Conservation (phyloP, 37 sponge, comb jelly and placozoan genomes). For the Theonella swinhoei region DNA sequence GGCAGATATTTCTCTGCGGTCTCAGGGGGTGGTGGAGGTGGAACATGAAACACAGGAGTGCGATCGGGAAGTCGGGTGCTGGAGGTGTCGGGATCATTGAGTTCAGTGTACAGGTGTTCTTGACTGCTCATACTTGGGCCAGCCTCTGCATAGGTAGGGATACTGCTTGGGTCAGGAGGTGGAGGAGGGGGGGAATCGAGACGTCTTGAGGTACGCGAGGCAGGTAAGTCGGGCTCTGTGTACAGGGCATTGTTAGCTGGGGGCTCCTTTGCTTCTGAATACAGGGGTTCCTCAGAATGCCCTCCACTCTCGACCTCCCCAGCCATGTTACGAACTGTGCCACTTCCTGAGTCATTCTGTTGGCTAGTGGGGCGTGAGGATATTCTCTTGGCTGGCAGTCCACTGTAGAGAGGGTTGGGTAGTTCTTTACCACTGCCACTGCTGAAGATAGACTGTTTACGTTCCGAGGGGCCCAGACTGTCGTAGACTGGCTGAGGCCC, state of each 20-base stretch:
- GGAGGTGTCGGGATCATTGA: not conserved
- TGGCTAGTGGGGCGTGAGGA: not conserved
- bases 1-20: not conserved
- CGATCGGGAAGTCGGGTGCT: not conserved
- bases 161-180: not conserved
- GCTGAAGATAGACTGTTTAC: not conserved
- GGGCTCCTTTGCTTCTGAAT: not conserved
- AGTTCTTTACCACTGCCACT: not conserved
- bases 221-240: not conserved
- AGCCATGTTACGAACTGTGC: not conserved
- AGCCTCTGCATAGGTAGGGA: not conserved
- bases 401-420: not conserved
- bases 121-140: not conserved
- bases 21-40: not conserved
- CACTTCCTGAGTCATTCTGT: not conserved
- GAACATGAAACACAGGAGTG: not conserved
- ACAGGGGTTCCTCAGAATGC: not conserved
- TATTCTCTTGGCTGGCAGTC: too few relatives aligned
- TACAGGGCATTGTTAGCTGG: not conserved
- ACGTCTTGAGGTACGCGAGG: not conserved
- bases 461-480: not conserved
- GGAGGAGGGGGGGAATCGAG: not conserved
- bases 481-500: not conserved
- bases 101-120: not conserved
- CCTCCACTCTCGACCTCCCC: not conserved